A percentile compares a stretch with the other conserved stretches of the same genome.
These are phyloP conservation scores for Ciconia stormi DNA, from an alignment of 2,113 vertebrate species.

Conservation along the genomic window DNA sequence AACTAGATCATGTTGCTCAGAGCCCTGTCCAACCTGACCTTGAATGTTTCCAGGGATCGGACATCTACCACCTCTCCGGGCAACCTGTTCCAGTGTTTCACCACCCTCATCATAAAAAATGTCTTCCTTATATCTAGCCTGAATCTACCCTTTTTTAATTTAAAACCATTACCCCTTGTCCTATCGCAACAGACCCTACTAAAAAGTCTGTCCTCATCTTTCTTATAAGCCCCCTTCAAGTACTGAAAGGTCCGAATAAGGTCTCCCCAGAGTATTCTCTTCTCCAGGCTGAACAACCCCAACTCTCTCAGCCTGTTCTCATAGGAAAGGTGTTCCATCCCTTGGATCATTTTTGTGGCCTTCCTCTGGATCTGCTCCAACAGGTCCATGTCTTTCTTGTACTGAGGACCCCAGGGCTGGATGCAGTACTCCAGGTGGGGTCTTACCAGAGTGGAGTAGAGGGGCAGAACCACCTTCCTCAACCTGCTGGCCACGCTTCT, in stretches of 20 bases:
- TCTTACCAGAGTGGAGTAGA: no score
- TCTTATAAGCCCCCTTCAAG: background rate
- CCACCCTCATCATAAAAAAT: background rate
- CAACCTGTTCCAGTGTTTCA: background rate
- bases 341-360: no score
- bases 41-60: background rate
- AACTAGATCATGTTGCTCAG: background rate
- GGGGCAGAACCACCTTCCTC: no score
- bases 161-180: background rate
- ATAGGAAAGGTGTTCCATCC: background rate
- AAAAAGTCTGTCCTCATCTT: background rate
- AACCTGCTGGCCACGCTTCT: no score
- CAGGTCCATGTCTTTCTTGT: no score
- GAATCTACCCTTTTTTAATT: background rate
- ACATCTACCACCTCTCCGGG: background rate
- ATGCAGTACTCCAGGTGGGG: no score
- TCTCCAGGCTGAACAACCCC: background rate
- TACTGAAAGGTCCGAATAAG: background rate
- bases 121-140: background rate
- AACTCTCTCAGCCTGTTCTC: background rate
- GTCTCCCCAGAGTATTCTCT: background rate
- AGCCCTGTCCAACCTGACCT: accelerated
- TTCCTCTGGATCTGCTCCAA: no score
- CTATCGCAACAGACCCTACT: background rate
- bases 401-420: no score